Percentiles rank a stretch among this genome's conserved stretches.
phyloP scores from a whole-genome alignment of 2,113 vertebrate genomes.

The Myotis lucifugus region DNA sequence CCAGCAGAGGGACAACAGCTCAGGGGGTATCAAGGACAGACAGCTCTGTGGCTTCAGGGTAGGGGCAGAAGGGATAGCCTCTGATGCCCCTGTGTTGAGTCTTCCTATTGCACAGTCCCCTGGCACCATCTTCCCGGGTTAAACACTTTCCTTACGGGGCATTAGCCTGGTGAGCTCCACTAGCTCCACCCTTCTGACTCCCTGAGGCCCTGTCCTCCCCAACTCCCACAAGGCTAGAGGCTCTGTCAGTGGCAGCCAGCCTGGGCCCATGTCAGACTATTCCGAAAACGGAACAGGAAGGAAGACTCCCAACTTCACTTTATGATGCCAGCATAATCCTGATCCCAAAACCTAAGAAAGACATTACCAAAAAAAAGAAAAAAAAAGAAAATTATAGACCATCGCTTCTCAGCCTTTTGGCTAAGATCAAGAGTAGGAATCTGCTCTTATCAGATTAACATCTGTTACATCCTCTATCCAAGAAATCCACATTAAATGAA shows the following conservation, averaged over 20 bases:
- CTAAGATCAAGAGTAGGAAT: neutral
- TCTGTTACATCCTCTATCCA: neutral
- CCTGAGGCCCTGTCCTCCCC: neutral
- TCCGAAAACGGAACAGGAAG: neutral
- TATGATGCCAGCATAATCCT: neutral
- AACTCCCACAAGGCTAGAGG: neutral
- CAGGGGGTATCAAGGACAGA: neutral
- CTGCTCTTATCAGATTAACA: neutral
- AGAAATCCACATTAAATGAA: neutral
- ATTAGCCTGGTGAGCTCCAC: neutral
- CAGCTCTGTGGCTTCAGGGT: neutral
- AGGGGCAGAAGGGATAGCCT: neutral
- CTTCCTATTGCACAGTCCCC: neutral
- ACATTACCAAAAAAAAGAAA: neutral
- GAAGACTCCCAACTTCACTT: neutral
- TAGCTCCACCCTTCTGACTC: neutral
- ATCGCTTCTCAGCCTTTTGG: neutral
- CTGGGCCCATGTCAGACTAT: neutral
- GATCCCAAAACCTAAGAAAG: neutral
- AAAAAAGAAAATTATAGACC: neutral
- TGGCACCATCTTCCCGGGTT: neutral
- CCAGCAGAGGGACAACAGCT: neutral
- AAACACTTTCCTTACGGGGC: neutral
- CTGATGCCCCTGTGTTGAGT: neutral
- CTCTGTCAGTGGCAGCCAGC: neutral